phyloP scores from a whole-genome alignment of 2,113 vertebrate species.

The Hepsetus odoe region DNA sequence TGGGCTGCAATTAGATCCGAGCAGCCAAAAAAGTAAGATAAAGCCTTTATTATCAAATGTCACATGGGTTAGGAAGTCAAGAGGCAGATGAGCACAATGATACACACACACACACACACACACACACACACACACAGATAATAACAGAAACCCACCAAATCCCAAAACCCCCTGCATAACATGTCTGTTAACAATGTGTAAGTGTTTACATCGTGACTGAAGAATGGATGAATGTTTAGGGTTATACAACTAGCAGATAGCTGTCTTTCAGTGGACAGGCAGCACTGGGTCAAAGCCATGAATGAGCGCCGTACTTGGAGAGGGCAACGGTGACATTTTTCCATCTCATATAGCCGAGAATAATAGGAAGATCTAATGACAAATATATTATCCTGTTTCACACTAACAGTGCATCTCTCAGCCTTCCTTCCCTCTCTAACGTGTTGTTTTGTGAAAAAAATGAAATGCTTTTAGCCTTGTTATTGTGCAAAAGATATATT shows the following conservation, averaged over 20 bases:
- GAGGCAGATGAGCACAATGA: conserved; percentile 11
- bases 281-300: conserved; percentile 19
- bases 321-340: conserved; percentile 35
- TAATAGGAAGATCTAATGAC: conserved; percentile 44
- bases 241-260: conserved; percentile 26
- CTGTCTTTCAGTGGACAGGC: conserved; percentile 19
- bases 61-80: conserved; percentile 41
- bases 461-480: background rate
- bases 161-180: background rate
- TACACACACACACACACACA: background rate
- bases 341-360: conserved; percentile 26
- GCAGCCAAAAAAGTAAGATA: conserved; percentile 35
- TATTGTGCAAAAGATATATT: conserved; percentile 33
- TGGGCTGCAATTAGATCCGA: conserved; percentile 20
- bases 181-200: conserved; percentile 26
- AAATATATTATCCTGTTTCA: conserved; percentile 31
- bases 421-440: conserved; percentile 25
- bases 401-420: background rate
- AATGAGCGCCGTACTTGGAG: background rate
- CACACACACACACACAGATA: background rate
- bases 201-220: conserved; percentile 42
- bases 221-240: conserved; percentile 22
- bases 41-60: conserved; percentile 46
- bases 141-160: conserved; percentile 4
- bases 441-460: conserved; percentile 35